Evolutionary conservation across 2,888 invertebrate genomes (phyloP).

Genomic region (Synanthedon formicaeformis): DNA sequence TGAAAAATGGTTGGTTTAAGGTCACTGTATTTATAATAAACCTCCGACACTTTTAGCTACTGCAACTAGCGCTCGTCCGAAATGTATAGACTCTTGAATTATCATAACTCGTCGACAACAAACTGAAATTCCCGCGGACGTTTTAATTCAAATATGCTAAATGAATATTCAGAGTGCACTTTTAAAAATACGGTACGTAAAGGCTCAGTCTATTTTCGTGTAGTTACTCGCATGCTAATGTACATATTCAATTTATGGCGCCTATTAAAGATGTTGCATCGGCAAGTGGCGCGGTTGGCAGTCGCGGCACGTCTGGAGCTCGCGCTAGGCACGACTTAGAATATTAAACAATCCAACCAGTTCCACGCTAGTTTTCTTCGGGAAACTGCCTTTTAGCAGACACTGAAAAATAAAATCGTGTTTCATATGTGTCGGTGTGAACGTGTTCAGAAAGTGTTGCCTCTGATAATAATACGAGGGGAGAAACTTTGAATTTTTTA

Average conservation of each 20-base stretch:
- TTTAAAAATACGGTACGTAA: slow-evolving; percentile 7
- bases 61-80: too few relatives aligned
- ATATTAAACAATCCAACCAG: slow-evolving; percentile 31
- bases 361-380: slow-evolving; percentile 24
- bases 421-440: slow-evolving; percentile 13
- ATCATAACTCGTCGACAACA: not conserved
- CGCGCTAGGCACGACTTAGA: slow-evolving; percentile 24
- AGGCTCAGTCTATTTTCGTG: slow-evolving; percentile 17
- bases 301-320: slow-evolving; percentile 15
- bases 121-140: not conserved
- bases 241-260: slow-evolving; percentile 51
- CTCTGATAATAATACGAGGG: not conserved
- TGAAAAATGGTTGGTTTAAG: too few relatives aligned
- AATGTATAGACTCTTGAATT: not conserved
- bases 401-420: slow-evolving; percentile 37
- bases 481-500: not conserved
- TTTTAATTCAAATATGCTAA: slow-evolving; percentile 1
- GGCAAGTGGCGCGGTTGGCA: slow-evolving; percentile 14
- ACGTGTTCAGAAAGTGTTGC: not conserved
- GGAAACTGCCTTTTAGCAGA: slow-evolving; percentile 42
- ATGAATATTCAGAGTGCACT: slow-evolving; percentile 5
- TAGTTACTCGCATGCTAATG: slow-evolving; percentile 24
- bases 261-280: slow-evolving; percentile 55
- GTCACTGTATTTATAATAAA: too few relatives aligned
- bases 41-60: too few relatives aligned